Evolutionary conservation across 2,113 vertebrate genomes (phyloP).

Genomic region (Solenodon paradoxus): DNA sequence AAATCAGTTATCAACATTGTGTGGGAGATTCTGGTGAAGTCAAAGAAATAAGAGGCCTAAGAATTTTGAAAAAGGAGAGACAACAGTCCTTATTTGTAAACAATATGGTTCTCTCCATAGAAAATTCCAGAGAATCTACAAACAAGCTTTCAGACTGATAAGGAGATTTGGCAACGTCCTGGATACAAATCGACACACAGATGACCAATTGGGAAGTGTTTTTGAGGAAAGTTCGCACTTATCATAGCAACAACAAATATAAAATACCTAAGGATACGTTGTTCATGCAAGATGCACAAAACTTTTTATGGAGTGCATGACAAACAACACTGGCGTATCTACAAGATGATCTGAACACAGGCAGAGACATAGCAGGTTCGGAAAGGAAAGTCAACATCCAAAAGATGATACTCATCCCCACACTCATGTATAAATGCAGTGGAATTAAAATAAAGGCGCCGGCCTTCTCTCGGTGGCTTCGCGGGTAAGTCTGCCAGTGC

Average conservation of each 20-base stretch:
- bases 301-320: background rate
- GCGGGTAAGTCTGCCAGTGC: too few relatives aligned
- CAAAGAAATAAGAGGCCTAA: conserved; percentile 14
- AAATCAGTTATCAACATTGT: background rate
- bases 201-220: background rate
- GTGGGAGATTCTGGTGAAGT: background rate
- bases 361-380: background rate
- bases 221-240: background rate
- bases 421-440: background rate
- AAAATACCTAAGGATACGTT: conserved; percentile 7
- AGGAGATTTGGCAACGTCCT: background rate
- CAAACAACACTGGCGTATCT: background rate
- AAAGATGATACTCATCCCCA: background rate
- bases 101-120: background rate
- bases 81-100: background rate
- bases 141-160: background rate
- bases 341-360: background rate
- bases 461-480: too few relatives aligned
- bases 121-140: background rate
- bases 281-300: background rate
- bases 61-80: background rate
- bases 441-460: conserved; percentile 12
- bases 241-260: background rate
- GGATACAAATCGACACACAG: background rate
- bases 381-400: background rate